phyloP scores from a whole-genome alignment of 2,113 vertebrate genomes.

The Peromyscus maniculatus region DNA sequence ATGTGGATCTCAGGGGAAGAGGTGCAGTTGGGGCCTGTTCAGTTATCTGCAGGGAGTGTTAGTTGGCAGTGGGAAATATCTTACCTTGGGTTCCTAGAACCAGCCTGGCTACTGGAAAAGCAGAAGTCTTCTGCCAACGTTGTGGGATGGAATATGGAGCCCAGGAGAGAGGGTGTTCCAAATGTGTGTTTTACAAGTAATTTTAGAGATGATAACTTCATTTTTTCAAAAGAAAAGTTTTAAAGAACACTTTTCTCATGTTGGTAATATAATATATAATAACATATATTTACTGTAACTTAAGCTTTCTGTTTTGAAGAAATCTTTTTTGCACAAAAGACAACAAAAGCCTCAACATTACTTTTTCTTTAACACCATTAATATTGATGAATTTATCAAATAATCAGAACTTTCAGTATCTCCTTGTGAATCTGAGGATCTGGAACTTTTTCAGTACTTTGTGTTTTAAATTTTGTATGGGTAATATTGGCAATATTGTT shows the following conservation, averaged over 20 bases:
- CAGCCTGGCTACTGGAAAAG: no score
- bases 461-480: not conserved
- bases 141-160: no score
- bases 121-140: no score
- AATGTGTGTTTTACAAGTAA: no score
- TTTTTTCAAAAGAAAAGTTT: not conserved
- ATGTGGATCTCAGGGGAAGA: no score
- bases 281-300: not conserved
- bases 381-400: not conserved
- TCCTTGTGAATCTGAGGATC: not conserved
- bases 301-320: not conserved
- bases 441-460: not conserved
- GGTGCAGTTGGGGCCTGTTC: no score
- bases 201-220: not conserved
- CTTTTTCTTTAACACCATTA: not conserved
- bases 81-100: no score
- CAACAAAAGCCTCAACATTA: not conserved
- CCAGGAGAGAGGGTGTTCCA: no score
- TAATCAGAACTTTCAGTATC: not conserved
- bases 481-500: not conserved
- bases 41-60: no score
- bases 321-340: not conserved
- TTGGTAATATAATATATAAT: not conserved
- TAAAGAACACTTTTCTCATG: not conserved
- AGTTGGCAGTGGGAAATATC: no score